Evolutionary conservation across 2,113 vertebrate species (phyloP).

Genomic region (Sceloporus undulatus): DNA sequence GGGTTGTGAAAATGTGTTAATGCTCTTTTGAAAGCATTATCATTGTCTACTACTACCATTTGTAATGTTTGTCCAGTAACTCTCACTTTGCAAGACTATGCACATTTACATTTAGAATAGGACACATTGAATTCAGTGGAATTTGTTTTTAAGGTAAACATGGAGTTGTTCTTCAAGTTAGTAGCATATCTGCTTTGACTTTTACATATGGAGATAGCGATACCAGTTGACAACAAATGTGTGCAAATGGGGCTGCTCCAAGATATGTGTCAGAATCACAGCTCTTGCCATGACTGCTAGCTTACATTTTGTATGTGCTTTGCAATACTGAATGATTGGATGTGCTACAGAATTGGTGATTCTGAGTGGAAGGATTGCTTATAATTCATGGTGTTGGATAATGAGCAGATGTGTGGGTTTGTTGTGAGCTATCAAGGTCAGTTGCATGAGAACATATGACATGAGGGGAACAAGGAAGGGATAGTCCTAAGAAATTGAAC

Average conservation of each 20-base stretch:
- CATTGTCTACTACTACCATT: no score
- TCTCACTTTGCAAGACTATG: not conserved
- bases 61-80: not conserved
- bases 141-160: not conserved
- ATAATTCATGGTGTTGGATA: no score
- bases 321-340: no score
- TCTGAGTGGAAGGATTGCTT: no score
- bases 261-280: not conserved
- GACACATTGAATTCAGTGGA: not conserved
- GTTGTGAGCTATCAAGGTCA: no score
- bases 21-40: conserved; percentile 6
- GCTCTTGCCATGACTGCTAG: no score
- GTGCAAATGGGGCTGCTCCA: not conserved
- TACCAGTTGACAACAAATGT: not conserved
- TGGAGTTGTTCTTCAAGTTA: not conserved
- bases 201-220: not conserved
- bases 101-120: not conserved
- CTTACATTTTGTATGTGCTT: no score
- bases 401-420: no score
- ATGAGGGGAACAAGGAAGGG: no score
- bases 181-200: not conserved
- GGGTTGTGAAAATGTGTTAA: not conserved
- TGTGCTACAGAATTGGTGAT: no score
- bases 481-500: no score
- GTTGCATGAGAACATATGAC: no score